phyloP scores from a whole-genome alignment of 2,888 invertebrate species.

The Lutraria lutraria region DNA sequence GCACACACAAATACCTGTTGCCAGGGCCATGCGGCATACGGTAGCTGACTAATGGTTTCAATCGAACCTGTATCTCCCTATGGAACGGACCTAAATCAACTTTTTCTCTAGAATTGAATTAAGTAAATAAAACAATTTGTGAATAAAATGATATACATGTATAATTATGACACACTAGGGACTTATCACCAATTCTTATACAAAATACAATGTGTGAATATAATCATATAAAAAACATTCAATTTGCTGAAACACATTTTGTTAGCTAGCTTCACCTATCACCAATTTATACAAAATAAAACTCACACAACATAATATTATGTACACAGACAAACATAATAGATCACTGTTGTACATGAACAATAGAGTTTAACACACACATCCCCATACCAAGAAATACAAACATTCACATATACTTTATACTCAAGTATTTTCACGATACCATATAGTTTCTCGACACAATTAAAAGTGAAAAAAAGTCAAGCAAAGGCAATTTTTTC shows the following conservation, averaged over 20 bases:
- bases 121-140: not conserved
- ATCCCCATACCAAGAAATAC: not conserved
- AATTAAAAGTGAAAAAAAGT: too few relatives aligned
- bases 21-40: constrained; percentile 37
- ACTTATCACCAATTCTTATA: too few relatives aligned
- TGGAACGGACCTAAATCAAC: constrained; percentile 66
- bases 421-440: not conserved
- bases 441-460: not conserved
- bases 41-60: constrained; percentile 60
- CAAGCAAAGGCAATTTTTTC: too few relatives aligned
- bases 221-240: not conserved
- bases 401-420: not conserved
- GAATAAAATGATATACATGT: not conserved
- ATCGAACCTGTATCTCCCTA: constrained; percentile 64
- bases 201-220: not conserved
- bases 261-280: not conserved
- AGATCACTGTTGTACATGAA: not conserved
- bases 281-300: not conserved
- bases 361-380: not conserved
- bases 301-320: not conserved
- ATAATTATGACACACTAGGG: too few relatives aligned
- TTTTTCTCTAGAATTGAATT: constrained; percentile 39
- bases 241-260: not conserved
- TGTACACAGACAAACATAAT: not conserved
- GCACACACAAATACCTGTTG: constrained; percentile 62